These are phyloP conservation scores for Agonopterix heracliana DNA, from an alignment of 2,888 invertebrate genomes.

Conservation along the genomic window DNA sequence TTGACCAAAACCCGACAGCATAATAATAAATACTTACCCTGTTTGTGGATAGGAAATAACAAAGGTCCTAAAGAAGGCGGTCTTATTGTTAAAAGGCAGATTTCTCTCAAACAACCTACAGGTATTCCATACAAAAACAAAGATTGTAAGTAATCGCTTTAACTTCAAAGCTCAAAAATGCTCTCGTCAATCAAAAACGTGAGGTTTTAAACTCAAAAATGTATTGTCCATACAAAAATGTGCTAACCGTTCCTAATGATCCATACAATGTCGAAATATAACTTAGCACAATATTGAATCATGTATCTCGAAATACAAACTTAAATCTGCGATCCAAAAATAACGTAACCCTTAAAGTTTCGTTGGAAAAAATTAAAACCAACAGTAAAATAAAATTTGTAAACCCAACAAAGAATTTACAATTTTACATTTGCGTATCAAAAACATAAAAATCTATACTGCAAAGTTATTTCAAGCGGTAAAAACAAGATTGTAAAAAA, in stretches of 20 bases:
- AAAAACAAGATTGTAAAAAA: neutral
- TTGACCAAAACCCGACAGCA: too few species aligned
- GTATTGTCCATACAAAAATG: neutral
- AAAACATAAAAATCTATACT: neutral
- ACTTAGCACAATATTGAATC: neutral
- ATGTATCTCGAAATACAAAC: neutral
- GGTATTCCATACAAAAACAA: neutral
- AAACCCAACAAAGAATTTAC: neutral
- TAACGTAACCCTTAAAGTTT: neutral
- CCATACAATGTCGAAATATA: neutral
- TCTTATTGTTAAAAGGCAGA: too few species aligned
- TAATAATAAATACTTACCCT: too few species aligned
- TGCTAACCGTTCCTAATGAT: conserved; percentile 1
- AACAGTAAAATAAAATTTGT: conserved; percentile 2
- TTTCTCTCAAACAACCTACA: too few species aligned
- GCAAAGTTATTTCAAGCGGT: neutral
- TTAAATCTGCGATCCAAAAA: neutral
- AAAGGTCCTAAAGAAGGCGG: too few species aligned
- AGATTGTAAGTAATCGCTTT: neutral
- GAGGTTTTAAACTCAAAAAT: neutral
- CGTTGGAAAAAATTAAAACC: neutral
- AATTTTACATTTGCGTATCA: neutral
- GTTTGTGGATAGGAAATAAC: too few species aligned
- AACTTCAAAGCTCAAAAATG: neutral
- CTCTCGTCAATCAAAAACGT: conserved; percentile 3